Percentiles rank a stretch among this genome's conserved stretches.
Conservation (phyloP, 2,797 vertebrate genomes). For the Hybognathus amarus region DNA sequence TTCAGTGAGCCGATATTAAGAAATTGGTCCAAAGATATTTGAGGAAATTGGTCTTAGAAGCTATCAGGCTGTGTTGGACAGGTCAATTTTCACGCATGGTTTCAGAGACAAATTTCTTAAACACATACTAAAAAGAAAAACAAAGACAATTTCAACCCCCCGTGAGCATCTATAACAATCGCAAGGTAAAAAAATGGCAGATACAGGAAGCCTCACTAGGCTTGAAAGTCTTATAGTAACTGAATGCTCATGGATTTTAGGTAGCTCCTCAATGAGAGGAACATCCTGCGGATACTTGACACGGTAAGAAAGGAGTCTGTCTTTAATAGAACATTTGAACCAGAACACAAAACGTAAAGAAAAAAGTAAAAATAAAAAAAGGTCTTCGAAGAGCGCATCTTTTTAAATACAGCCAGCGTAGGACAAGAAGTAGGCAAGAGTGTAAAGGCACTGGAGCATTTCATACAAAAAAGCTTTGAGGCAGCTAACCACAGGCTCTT, state of each 20-base stretch:
- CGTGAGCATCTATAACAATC: slow-evolving; percentile 33
- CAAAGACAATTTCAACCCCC: too few relatives aligned
- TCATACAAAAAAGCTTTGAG: too few relatives aligned
- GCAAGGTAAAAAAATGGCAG: slow-evolving; percentile 49
- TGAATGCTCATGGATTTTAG: slow-evolving; percentile 59
- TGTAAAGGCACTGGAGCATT: slow-evolving; percentile 87
- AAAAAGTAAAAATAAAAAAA: slow-evolving; percentile 77
- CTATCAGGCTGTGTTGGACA: too few relatives aligned
- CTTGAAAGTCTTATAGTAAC: slow-evolving; percentile 55
- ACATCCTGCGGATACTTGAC: slow-evolving; percentile 54
- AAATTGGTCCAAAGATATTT: too few relatives aligned
- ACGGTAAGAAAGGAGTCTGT: slow-evolving; percentile 56
- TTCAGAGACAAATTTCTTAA: too few relatives aligned
- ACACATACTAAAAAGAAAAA: too few relatives aligned
- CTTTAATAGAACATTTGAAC: slow-evolving; percentile 57
- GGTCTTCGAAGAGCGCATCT: slow-evolving; percentile 89
- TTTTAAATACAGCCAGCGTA: slow-evolving; percentile 90
- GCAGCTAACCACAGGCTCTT: too few relatives aligned
- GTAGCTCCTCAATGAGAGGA: slow-evolving; percentile 32
- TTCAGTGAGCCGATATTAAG: too few relatives aligned
- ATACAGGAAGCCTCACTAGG: slow-evolving; percentile 55
- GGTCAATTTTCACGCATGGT: too few relatives aligned
- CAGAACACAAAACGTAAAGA: slow-evolving; percentile 55
- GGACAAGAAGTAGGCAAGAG: slow-evolving; percentile 92
- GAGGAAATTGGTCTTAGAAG: too few relatives aligned